Conservation (phyloP, 2,797 vertebrate species). For the Helarctos malayanus region DNA sequence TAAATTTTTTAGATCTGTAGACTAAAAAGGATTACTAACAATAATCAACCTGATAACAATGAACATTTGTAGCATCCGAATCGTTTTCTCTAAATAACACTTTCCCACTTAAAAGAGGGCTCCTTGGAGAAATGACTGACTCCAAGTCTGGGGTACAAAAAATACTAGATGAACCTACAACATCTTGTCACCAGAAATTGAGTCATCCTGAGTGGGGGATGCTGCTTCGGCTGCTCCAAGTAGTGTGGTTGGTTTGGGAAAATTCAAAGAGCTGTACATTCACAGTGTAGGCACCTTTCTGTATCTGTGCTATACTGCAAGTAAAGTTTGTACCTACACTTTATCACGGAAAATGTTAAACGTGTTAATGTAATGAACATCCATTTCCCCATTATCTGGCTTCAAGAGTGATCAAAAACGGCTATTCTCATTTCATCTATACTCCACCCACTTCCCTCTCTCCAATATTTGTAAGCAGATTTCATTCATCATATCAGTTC, state of each 20-base stretch:
- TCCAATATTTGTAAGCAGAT: not conserved
- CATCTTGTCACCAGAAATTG: not conserved
- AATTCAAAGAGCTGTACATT: not conserved
- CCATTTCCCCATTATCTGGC: not conserved
- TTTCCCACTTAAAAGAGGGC: not conserved
- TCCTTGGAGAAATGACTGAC: not conserved
- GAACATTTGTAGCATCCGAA: not conserved
- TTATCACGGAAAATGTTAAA: not conserved
- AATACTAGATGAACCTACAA: not conserved
- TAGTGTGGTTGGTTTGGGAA: not conserved
- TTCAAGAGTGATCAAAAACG: not conserved
- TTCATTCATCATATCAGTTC: not conserved
- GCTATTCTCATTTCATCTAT: not conserved
- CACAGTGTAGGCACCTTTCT: not conserved
- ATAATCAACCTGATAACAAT: not conserved
- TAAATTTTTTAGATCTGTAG: not conserved
- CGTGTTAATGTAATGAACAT: not conserved
- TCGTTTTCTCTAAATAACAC: not conserved
- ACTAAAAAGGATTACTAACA: constrained; percentile 21
- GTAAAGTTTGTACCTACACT: not conserved
- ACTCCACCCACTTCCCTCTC: not conserved
- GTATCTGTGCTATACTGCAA: not conserved
- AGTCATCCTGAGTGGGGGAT: not conserved
- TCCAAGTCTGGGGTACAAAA: not conserved
- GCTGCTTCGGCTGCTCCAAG: not conserved